These are phyloP conservation scores for Paradoxurus hermaphroditus DNA, from an alignment of 2,113 vertebrate genomes.

Conservation along the genomic window DNA sequence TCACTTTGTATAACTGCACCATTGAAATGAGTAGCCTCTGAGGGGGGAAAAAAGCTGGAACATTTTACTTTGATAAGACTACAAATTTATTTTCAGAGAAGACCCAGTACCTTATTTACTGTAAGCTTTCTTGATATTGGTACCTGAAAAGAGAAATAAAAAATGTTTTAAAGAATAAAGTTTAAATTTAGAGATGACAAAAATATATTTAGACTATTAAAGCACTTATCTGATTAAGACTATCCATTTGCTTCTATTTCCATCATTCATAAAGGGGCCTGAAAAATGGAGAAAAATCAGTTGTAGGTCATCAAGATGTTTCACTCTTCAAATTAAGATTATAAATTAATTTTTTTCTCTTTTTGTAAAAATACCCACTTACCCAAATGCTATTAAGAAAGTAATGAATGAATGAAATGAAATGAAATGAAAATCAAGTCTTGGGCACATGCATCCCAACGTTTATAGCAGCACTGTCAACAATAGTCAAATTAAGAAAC, in stretches of 20 bases:
- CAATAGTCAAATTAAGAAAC: no score
- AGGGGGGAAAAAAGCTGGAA: background rate
- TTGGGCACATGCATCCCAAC: background rate
- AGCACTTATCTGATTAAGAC: constrained; percentile 37
- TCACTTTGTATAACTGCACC: background rate
- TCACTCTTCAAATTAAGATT: constrained; percentile 9
- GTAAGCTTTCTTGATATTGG: background rate
- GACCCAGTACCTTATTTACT: background rate
- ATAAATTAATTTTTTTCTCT: background rate
- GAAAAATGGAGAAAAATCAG: constrained; percentile 29
- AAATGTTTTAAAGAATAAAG: constrained; percentile 22
- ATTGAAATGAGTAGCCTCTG: background rate
- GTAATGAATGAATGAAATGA: no score
- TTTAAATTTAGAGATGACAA: constrained; percentile 33
- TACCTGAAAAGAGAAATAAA: background rate
- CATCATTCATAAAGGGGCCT: constrained; percentile 26
- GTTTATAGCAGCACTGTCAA: no score
- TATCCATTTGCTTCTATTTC: constrained; percentile 26
- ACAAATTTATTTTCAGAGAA: constrained; percentile 32
- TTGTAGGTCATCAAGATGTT: background rate
- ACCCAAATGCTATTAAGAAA: background rate
- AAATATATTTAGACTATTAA: background rate
- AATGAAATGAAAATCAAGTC: background rate
- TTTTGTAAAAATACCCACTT: background rate
- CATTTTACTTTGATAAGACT: constrained; percentile 21